Base-by-base conservation (phyloP, 1,140 invertebrate species). In the Steinernema khuongi region DNA sequence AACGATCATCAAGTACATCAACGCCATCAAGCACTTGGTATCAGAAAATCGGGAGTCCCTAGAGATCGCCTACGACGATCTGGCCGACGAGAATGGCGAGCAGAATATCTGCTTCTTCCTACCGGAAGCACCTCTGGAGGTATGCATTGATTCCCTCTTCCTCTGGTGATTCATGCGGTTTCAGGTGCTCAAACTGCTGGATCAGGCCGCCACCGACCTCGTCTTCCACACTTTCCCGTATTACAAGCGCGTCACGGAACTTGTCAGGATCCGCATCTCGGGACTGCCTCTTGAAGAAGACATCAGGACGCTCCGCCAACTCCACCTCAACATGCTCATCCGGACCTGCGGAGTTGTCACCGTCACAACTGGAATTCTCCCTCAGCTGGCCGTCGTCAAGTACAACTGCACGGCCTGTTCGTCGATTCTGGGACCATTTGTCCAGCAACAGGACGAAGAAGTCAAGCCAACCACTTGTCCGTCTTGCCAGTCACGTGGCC, bases 361-460 rank as follows among this genome's bases (percentile, higher is more conserved):
- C 0, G 91, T 93, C 0, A 92, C 94, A 1, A 97, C 96, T 0
- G 92, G 94, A 17, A 94, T 99, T 18, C 85, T 99, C 28, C 97
- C 97, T 0, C 96, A 99, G 85, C 87, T 99, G 4, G 93, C 92
- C 2, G 88, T 98, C 17, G 91, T 97, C 28, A 98, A 97, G 86
- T 99, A 95, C 86, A 94, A 99, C 86, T 99, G 97, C 89, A 91
- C 92, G 75, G 93, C 94, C 85, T 99, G 97, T 88, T 91, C 91
- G 33, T 96, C 93, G 85, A 89, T 97, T 31, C 87, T 99, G 66
- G 97, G 97, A 1, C 97, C 97, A 0, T 98, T 96, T 86, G 91
- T 93, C 29, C 96, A 99, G 87, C 90, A 90, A 0, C 93, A 97
- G 85, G 92, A 92, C 82, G 87, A 91, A 17, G 97, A 99, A 89